These are phyloP conservation scores for Enteromius viviparus DNA, from an alignment of 2,797 vertebrate species.

Conservation along the genomic window DNA sequence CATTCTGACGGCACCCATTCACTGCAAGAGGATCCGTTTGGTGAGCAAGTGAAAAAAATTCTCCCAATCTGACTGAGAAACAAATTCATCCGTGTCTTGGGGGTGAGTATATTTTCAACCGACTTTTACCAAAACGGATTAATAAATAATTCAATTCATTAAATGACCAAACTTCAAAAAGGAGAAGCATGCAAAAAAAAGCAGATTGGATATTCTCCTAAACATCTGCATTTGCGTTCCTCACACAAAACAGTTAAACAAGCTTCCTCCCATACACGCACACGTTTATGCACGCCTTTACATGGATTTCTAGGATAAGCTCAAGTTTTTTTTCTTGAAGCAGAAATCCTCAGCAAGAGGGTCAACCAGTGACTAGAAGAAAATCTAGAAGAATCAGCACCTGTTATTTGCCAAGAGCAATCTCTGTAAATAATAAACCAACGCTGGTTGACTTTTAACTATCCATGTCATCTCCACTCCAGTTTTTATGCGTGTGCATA, in stretches of 20 bases:
- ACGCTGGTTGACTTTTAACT: neutral
- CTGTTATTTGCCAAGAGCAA: accelerated
- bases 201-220: neutral
- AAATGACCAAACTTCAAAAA: neutral
- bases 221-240: neutral
- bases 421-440: constrained; percentile 34
- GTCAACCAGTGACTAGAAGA: no score
- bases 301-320: neutral
- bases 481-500: neutral
- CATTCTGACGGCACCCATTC: neutral
- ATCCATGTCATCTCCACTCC: neutral
- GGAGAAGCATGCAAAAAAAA: no score
- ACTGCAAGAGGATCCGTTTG: neutral
- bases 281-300: neutral
- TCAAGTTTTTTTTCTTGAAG: neutral
- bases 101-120: neutral
- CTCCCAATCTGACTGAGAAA: neutral
- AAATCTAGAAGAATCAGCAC: neutral
- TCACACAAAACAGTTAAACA: neutral
- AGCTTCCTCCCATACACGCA: constrained; percentile 3
- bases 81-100: neutral
- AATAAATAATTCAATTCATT: neutral
- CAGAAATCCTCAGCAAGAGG: neutral
- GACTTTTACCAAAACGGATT: no score
- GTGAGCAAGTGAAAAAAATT: neutral